These are phyloP conservation scores for Mastacembelus armatus DNA, from an alignment of 2,797 vertebrate species.

Conservation along the genomic window DNA sequence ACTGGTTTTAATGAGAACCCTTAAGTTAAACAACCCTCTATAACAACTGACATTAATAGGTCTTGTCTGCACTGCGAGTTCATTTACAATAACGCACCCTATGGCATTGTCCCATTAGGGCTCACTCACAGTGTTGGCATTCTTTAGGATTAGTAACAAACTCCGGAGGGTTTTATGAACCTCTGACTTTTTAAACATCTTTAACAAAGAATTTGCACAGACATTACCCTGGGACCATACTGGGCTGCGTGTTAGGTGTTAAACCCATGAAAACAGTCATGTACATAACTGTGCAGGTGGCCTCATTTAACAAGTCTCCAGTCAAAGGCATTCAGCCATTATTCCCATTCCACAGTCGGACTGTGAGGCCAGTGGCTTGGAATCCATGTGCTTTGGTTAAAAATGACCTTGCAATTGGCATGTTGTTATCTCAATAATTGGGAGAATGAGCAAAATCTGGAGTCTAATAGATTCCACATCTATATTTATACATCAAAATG, in stretches of 20 bases:
- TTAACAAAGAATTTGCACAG: constrained; percentile 37
- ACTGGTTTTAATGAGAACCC: constrained; percentile 75
- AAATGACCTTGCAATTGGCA: constrained; percentile 18
- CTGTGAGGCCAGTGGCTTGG: constrained; percentile 5
- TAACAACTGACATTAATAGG: constrained; percentile 76
- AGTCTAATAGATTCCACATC: not conserved
- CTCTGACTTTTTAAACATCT: constrained; percentile 56
- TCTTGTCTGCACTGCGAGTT: constrained; percentile 66
- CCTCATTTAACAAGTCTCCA: constrained; percentile 48
- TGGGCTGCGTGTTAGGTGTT: no score
- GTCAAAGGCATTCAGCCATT: constrained; percentile 36
- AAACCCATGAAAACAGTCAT: constrained; percentile 23
- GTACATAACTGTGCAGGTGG: constrained; percentile 51
- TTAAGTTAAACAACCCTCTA: constrained; percentile 72
- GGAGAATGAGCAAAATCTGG: not conserved
- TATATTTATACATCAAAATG: not conserved
- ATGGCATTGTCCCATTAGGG: constrained; percentile 55
- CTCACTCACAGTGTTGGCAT: constrained; percentile 54
- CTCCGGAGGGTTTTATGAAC: constrained; percentile 56
- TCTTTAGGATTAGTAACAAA: constrained; percentile 52
- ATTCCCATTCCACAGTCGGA: constrained; percentile 22
- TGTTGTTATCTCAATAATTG: constrained; percentile 12
- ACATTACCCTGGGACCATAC: constrained; percentile 28
- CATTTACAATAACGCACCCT: constrained; percentile 72
- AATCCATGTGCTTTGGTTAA: constrained; percentile 10